Base-by-base conservation (phyloP, 1,140 invertebrate genomes). In the Physella acuta region DNA sequence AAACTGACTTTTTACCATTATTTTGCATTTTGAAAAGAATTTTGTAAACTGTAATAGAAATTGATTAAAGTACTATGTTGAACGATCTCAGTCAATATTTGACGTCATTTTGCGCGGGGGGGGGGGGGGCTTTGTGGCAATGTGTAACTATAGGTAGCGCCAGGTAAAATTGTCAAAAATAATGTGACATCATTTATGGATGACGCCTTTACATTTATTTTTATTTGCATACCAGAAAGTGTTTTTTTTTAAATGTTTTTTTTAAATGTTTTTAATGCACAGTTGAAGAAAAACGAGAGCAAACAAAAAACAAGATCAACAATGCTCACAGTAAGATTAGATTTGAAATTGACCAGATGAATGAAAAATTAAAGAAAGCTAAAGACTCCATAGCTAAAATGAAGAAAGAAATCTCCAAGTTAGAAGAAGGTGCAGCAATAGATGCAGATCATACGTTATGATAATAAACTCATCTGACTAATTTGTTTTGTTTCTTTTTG, bases 251-350 rank as follows among this genome's bases (percentile, higher is more conserved):
- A 14, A 49, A 49, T 49, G 44, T 49, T 49, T 49, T 49, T n/a
- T n/a, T n/a, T n/a, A n/a, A n/a, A n/a, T n/a, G n/a, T n/a, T n/a
- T 5, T 62, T 62, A 14, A 49, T 8, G 37, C 44, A 30, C 84
- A 95, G 94, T 97, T 90, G 94, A 97, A 87, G 91, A 92, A 34
- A 95, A 94, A 76, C 95, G 95, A 79, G 89, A 91, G 53, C 90
- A 91, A 70, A 92, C 93, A 0, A 77, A 94, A 56, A 90, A 92
- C 76, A 90, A 89, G 68, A 92, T 97, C 75, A 82, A 90, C 33
- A 88, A 90, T 59, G 93, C 93, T 0, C 93, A 94, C 83, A 90
- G 89, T 53, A 95, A 94, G 85, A 91, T 97, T 0, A 88, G 91
- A 73, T 85, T 86, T 51, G 94, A 97, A 85, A 95, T 98, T 56